phyloP scores from a whole-genome alignment of 2,888 invertebrate genomes.

The Parnassius apollo region DNA sequence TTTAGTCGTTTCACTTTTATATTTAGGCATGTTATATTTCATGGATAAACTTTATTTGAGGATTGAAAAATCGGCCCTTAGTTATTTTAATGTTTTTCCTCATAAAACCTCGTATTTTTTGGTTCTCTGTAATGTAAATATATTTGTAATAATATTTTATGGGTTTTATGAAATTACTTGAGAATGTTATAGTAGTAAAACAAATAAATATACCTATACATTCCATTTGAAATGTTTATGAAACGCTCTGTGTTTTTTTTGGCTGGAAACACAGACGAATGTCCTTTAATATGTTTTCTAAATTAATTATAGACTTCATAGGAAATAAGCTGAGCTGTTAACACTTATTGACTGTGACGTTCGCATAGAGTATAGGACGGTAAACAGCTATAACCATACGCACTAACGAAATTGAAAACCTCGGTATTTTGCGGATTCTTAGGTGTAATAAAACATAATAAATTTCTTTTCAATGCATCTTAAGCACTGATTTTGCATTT shows the following conservation, averaged over 20 bases:
- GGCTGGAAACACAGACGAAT: constrained; percentile 7
- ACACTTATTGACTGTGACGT: constrained; percentile 41
- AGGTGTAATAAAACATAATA: constrained; percentile 33
- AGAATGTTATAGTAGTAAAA: too few relatives aligned
- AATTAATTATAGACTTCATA: constrained; percentile 42
- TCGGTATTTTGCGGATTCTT: constrained; percentile 24
- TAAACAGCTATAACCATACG: constrained; percentile 47
- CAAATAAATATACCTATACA: too few relatives aligned
- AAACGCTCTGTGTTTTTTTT: neutral
- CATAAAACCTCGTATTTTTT: too few relatives aligned
- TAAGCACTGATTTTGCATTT: constrained; percentile 76
- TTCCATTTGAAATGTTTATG: too few relatives aligned
- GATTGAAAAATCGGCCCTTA: too few relatives aligned
- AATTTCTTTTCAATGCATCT: constrained; percentile 69
- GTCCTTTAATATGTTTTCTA: constrained; percentile 31
- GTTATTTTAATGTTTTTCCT: too few relatives aligned
- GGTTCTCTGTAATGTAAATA: too few relatives aligned
- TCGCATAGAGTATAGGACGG: constrained; percentile 1
- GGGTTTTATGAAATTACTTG: too few relatives aligned
- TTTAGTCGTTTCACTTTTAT: too few relatives aligned
- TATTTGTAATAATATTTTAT: too few relatives aligned
- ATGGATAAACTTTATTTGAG: too few relatives aligned
- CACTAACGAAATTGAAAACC: constrained; percentile 45
- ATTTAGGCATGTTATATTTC: too few relatives aligned
- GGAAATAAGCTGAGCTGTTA: constrained; percentile 61